Conservation (phyloP, 2,797 vertebrate species). For the Tokudaia muenninki region DNA sequence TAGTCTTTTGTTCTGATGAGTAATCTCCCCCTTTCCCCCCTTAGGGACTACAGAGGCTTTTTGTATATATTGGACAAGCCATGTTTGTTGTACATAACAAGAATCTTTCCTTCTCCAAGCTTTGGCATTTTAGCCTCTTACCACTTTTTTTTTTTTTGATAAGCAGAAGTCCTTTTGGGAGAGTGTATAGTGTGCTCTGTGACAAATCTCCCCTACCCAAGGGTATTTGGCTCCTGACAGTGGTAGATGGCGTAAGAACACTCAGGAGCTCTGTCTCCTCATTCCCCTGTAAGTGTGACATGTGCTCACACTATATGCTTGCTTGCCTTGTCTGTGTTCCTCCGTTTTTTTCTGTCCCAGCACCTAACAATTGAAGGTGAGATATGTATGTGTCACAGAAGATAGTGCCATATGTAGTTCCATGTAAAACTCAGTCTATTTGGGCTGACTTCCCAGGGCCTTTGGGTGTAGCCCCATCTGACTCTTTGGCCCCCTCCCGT, state of each 20-base stretch:
- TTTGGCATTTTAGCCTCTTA: neutral
- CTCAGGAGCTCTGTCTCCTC: neutral
- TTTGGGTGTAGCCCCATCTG: neutral
- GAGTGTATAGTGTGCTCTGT: neutral
- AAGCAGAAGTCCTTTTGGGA: neutral
- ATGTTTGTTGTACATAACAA: rapidly evolving
- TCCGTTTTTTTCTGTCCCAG: neutral
- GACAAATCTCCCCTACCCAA: neutral
- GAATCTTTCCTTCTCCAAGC: neutral
- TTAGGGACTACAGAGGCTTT: neutral
- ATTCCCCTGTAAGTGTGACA: neutral
- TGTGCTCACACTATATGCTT: neutral
- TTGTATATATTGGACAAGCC: neutral
- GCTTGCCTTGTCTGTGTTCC: neutral
- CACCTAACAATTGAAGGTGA: too few relatives aligned
- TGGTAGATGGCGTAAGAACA: neutral
- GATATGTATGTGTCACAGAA: neutral
- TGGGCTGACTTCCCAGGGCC: neutral
- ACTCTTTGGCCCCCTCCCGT: neutral
- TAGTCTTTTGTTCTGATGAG: neutral
- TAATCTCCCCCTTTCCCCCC: neutral
- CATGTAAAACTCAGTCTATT: neutral
- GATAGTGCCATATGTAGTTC: neutral
- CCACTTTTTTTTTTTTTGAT: too few relatives aligned
- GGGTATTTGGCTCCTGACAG: neutral